These are phyloP conservation scores for Microplitis deprimator DNA, from an alignment of 2,888 invertebrate genomes.

Conservation along the genomic window DNA sequence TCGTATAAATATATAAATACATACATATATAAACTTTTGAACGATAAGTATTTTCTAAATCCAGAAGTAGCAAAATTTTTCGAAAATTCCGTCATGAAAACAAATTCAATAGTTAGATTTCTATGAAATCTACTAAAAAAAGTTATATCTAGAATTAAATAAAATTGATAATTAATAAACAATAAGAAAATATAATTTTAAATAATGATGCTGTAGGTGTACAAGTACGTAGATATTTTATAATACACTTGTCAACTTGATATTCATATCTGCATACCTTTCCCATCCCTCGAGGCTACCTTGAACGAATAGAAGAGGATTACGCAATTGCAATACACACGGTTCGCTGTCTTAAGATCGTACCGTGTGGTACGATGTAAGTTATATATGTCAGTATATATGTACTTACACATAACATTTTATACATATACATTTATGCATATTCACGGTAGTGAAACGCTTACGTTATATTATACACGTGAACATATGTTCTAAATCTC, in stretches of 20 bases:
- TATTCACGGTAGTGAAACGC: conserved; percentile 5
- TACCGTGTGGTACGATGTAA: conserved; percentile 46
- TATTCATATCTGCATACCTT: conserved; percentile 28
- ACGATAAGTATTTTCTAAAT: no score
- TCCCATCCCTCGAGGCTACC: conserved; percentile 42
- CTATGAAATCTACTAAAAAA: no score
- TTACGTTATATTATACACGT: background rate
- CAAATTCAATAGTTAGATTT: no score
- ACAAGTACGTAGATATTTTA: background rate
- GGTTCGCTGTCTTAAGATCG: conserved; percentile 35
- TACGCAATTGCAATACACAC: conserved; percentile 47
- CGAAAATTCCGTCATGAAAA: no score
- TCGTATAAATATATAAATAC: no score
- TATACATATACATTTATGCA: background rate
- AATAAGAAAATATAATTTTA: no score
- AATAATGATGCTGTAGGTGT: no score
- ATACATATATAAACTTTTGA: no score
- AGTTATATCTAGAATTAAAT: no score
- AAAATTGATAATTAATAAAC: no score
- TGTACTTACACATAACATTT: no score
- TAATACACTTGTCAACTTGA: conserved; percentile 17
- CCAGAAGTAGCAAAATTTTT: no score
- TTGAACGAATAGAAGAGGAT: conserved; percentile 35
- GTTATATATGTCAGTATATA: background rate
- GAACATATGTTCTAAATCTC: conserved; percentile 4